phyloP scores from a whole-genome alignment of 2,888 invertebrate species.

The Minunthozetes semirufus region DNA sequence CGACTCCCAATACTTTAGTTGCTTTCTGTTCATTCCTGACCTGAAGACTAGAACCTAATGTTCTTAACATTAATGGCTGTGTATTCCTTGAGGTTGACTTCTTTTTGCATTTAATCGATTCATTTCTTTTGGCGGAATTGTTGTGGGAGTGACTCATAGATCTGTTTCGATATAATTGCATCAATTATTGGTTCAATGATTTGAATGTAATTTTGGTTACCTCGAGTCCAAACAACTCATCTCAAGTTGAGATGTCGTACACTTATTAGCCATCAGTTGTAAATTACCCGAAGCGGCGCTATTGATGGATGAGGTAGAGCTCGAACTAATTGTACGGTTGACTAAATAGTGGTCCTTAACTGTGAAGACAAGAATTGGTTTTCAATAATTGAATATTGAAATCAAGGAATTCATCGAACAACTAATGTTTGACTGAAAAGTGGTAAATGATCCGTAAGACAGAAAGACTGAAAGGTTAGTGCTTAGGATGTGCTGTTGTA shows the following conservation, averaged over 20 bases:
- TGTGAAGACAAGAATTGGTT: neutral
- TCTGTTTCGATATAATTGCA: neutral
- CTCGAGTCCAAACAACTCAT: neutral
- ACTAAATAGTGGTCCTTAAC: conserved; percentile 10
- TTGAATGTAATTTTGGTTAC: neutral
- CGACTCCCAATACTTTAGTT: conserved; percentile 86
- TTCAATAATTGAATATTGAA: neutral
- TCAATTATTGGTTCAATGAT: neutral
- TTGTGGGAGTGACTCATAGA: conserved; percentile 2
- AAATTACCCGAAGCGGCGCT: conserved; percentile 24
- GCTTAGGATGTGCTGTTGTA: no score
- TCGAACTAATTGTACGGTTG: conserved; percentile 22
- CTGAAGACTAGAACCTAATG: conserved; percentile 54
- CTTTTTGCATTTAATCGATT: conserved; percentile 4
- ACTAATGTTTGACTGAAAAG: neutral
- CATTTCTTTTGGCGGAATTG: neutral
- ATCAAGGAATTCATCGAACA: neutral
- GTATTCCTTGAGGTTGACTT: conserved; percentile 6
- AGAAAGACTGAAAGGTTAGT: no score
- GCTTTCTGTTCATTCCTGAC: conserved; percentile 87
- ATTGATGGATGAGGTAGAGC: conserved; percentile 29
- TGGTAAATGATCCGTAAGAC: neutral
- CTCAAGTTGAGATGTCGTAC: conserved; percentile 8
- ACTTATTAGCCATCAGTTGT: conserved; percentile 20
- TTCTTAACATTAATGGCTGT: conserved; percentile 40